Evolutionary conservation across 2,888 invertebrate species (phyloP).

Genomic region (Nemoura dubitans): DNA sequence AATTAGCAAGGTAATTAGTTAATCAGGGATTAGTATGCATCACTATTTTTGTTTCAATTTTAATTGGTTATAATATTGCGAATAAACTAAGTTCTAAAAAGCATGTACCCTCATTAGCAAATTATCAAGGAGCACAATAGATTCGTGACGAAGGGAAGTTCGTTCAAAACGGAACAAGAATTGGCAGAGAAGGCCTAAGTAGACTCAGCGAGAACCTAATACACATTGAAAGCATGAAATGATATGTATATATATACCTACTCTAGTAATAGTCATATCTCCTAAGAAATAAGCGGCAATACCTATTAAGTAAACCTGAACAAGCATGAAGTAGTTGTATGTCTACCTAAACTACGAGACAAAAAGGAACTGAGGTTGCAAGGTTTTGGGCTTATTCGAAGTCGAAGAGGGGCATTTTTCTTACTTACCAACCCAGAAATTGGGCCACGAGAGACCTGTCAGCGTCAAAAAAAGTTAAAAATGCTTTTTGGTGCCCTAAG

Average conservation of each 20-base stretch:
- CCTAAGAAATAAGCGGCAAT: slow-evolving; percentile 2
- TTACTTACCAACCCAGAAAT: slow-evolving; percentile 51
- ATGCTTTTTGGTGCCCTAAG: not conserved
- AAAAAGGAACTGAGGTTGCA: slow-evolving; percentile 3
- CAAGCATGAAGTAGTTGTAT: not conserved
- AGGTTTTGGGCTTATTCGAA: not conserved
- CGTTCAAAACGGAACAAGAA: not conserved
- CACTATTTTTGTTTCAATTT: not conserved
- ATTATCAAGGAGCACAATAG: not conserved
- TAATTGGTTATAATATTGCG: not conserved
- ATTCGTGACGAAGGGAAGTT: not conserved
- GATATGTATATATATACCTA: not conserved
- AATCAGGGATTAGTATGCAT: not conserved
- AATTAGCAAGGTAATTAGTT: not conserved
- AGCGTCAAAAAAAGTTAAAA: slow-evolving; percentile 36
- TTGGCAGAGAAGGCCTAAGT: not conserved
- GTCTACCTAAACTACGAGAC: not conserved
- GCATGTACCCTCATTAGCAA: not conserved
- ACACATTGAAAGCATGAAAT: slow-evolving; percentile 23
- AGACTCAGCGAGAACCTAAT: not conserved
- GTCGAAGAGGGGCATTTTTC: slow-evolving; percentile 18
- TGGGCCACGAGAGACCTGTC: slow-evolving; percentile 51
- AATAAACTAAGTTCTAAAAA: not conserved
- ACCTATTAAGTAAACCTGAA: slow-evolving; percentile 9
- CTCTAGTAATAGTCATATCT: slow-evolving; percentile 5